Percentiles rank a stretch among this genome's conserved stretches.
phyloP scores from a whole-genome alignment of 1,140 invertebrate genomes.

The Meloidogyne exigua region DNA sequence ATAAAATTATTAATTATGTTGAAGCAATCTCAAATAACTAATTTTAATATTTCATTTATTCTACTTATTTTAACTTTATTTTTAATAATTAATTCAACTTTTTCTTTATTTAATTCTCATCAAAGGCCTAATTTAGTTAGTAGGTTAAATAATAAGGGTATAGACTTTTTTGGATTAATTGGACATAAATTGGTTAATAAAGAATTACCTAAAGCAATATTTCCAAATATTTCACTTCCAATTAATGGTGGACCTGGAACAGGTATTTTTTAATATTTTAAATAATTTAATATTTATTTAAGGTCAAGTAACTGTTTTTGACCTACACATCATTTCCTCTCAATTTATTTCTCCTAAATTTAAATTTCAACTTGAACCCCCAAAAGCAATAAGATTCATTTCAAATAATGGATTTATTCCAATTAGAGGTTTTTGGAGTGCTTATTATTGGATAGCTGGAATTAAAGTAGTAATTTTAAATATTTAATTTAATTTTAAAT shows the following conservation, averaged over 20 bases:
- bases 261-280: conserved; percentile 30
- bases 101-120: not conserved
- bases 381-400: conserved; percentile 48
- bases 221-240: conserved; percentile 51
- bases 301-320: conserved; percentile 39
- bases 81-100: not conserved
- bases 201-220: conserved; percentile 53
- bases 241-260: conserved; percentile 53
- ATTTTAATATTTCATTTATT: not conserved
- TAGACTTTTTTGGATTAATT: conserved; percentile 47
- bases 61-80: not conserved
- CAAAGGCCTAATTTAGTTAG: conserved; percentile 28
- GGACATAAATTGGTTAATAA: conserved; percentile 53
- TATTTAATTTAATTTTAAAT: not conserved
- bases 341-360: conserved; percentile 57
- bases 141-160: conserved; percentile 31
- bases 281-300: not conserved
- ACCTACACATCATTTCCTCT: conserved; percentile 40
- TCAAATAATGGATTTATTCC: conserved; percentile 52
- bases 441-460: conserved; percentile 44
- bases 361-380: conserved; percentile 47
- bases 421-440: conserved; percentile 55
- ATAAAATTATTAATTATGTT: not conserved
- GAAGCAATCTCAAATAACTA: not conserved
- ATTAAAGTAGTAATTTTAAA: conserved; percentile 32